phyloP scores from a whole-genome alignment of 2,888 invertebrate genomes.

The Melinaea menophilus region DNA sequence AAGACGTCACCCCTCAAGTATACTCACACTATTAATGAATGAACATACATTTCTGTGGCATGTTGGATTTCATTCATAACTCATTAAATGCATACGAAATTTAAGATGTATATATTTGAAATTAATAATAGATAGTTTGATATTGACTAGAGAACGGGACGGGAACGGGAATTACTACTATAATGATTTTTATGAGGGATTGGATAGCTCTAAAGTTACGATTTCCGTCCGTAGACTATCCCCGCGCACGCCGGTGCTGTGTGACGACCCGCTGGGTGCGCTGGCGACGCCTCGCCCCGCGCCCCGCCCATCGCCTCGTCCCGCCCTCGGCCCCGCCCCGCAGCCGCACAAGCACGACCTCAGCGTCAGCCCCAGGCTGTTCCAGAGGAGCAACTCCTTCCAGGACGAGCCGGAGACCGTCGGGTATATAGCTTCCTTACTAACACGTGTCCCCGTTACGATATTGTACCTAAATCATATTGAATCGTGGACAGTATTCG shows the following conservation, averaged over 20 bases:
- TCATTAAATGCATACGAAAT: too few species aligned
- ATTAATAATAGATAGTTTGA: too few species aligned
- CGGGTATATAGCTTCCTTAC: conserved; percentile 66
- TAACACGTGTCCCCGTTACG: conserved; percentile 11
- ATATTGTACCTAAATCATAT: not conserved
- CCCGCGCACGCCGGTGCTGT: conserved; percentile 90
- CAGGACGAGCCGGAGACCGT: conserved; percentile 72
- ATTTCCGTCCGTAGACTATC: conserved; percentile 72
- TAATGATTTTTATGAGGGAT: too few species aligned
- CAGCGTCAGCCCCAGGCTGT: conserved; percentile 83
- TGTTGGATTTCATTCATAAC: too few species aligned
- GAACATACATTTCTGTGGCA: too few species aligned
- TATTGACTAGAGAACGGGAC: too few species aligned
- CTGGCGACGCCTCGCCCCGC: conserved; percentile 51
- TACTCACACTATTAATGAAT: not conserved
- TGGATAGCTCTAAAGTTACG: not conserved
- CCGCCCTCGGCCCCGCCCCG: conserved; percentile 38
- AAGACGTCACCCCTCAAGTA: conserved; percentile 74
- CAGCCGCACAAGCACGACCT: conserved; percentile 64
- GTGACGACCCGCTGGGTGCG: conserved; percentile 95
- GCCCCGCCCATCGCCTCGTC: conserved; percentile 34
- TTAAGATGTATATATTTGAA: too few species aligned
- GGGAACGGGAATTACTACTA: too few species aligned
- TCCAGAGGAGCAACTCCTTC: conserved; percentile 73
- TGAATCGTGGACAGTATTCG: not conserved